These are phyloP conservation scores for Zeuzera pyrina DNA, from an alignment of 2,888 invertebrate species.

Conservation along the genomic window DNA sequence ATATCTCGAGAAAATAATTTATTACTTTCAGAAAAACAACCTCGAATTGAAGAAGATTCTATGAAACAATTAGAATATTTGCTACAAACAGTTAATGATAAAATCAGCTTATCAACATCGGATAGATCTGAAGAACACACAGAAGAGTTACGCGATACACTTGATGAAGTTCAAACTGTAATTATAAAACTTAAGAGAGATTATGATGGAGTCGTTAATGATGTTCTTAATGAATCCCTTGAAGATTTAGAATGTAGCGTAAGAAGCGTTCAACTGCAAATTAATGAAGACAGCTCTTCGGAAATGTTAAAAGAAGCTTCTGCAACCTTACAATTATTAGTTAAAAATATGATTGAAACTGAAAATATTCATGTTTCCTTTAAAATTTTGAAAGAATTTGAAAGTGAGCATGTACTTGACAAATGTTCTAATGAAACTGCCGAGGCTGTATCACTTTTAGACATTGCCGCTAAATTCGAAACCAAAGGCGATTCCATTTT, in stretches of 20 bases:
- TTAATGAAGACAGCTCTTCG: slow-evolving; percentile 52
- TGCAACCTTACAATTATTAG: slow-evolving; percentile 48
- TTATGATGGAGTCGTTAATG: slow-evolving; percentile 42
- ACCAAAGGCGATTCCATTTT: slow-evolving; percentile 26
- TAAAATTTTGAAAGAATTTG: slow-evolving; percentile 15
- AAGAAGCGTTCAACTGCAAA: slow-evolving; percentile 62
- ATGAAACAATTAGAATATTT: slow-evolving; percentile 36
- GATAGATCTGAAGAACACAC: slow-evolving; percentile 28
- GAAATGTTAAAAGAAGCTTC: slow-evolving; percentile 54
- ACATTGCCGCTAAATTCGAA: slow-evolving; percentile 47
- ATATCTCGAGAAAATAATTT: no score
- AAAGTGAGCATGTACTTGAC: slow-evolving; percentile 24
- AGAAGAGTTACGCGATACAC: slow-evolving; percentile 39
- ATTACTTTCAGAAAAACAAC: slow-evolving; percentile 8
- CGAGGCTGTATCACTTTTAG: slow-evolving; percentile 47
- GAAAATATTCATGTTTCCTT: slow-evolving; percentile 24
- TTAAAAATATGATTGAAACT: slow-evolving; percentile 40
- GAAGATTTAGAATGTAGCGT: slow-evolving; percentile 68
- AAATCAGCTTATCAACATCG: slow-evolving; percentile 26
- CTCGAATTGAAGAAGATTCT: slow-evolving; percentile 26
- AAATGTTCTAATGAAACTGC: slow-evolving; percentile 39
- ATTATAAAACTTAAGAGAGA: slow-evolving; percentile 58
- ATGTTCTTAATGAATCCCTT: slow-evolving; percentile 60
- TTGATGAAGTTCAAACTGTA: slow-evolving; percentile 63
- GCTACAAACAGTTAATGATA: slow-evolving; percentile 41